phyloP scores from a whole-genome alignment of 1,140 invertebrate species.

The Nylanderia fulva region DNA sequence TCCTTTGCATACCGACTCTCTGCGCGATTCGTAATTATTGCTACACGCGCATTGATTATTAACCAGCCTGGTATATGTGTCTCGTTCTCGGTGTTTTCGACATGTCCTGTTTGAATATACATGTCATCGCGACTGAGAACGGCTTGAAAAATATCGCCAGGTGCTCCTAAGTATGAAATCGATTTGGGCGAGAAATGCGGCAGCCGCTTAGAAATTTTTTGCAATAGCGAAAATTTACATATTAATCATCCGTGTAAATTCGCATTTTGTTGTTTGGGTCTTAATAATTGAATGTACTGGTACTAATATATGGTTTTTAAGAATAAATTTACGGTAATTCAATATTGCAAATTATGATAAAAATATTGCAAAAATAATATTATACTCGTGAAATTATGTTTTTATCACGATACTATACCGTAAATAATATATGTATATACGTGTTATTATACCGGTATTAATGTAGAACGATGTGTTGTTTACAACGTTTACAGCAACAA shows the following conservation, averaged over 20 bases:
- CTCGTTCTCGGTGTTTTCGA: conserved; percentile 62
- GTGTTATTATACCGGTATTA: not conserved
- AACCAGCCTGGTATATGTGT: conserved; percentile 82
- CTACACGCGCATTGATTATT: conserved; percentile 84
- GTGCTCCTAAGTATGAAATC: conserved; percentile 13
- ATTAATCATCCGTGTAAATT: conserved; percentile 24
- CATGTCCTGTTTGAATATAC: conserved; percentile 24
- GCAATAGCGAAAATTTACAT: not conserved
- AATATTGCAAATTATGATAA: not conserved
- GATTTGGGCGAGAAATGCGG: conserved; percentile 17
- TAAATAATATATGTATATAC: conserved; percentile 17
- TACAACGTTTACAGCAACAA: conserved; percentile 19
- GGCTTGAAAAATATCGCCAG: conserved; percentile 33
- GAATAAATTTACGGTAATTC: no score
- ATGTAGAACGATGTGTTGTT: conserved; percentile 17
- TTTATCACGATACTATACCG: not conserved
- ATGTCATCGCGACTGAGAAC: conserved; percentile 19
- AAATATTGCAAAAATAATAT: not conserved
- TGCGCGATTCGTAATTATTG: conserved; percentile 84
- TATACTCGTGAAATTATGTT: not conserved
- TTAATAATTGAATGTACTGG: not conserved
- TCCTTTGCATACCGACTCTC: conserved; percentile 83
- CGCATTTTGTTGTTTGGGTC: not conserved
- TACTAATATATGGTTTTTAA: not conserved
- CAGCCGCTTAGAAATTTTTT: conserved; percentile 13